These are phyloP conservation scores for Polypterus senegalus DNA, from an alignment of 2,113 vertebrate species.

Conservation along the genomic window DNA sequence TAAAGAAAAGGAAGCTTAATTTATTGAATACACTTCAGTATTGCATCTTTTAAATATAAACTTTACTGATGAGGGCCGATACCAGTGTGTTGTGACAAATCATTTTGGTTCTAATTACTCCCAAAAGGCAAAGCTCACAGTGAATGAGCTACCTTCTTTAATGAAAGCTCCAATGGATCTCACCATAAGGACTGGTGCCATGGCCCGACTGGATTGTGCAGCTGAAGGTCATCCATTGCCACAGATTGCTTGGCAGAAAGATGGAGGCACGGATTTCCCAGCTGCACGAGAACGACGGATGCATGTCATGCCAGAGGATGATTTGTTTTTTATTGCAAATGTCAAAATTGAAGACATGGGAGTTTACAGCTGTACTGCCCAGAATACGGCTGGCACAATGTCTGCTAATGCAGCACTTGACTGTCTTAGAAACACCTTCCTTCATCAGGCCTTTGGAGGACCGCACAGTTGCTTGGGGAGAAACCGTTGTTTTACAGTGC, in stretches of 20 bases:
- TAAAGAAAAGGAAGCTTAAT: conserved; percentile 38
- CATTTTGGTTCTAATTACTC: conserved; percentile 69
- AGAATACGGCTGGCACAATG: conserved; percentile 52
- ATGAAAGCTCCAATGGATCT: conserved; percentile 67
- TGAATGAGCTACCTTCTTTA: conserved; percentile 67
- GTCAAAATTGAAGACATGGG: conserved; percentile 71
- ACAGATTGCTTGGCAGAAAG: conserved; percentile 72
- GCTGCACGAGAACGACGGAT: conserved; percentile 67
- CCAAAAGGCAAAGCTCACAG: conserved; percentile 60
- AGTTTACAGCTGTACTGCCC: conserved; percentile 64
- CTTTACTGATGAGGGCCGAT: conserved; percentile 65
- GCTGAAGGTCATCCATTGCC: conserved; percentile 59
- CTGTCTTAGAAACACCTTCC: conserved; percentile 62
- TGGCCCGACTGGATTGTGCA: conserved; percentile 65
- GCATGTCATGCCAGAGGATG: conserved; percentile 69
- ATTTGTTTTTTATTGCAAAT: conserved; percentile 65
- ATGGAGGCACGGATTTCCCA: conserved; percentile 67
- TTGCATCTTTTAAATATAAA: conserved; percentile 58
- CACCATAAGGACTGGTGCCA: conserved; percentile 57
- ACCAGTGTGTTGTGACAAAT: conserved; percentile 63
- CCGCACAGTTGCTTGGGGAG: conserved; percentile 54
- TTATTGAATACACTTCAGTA: conserved; percentile 52
- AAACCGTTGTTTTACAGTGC: conserved; percentile 62
- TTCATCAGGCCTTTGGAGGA: conserved; percentile 61
- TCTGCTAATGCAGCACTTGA: conserved; percentile 59